Base-by-base conservation (phyloP, 2,888 invertebrate genomes). In the Megamerina dolium region DNA sequence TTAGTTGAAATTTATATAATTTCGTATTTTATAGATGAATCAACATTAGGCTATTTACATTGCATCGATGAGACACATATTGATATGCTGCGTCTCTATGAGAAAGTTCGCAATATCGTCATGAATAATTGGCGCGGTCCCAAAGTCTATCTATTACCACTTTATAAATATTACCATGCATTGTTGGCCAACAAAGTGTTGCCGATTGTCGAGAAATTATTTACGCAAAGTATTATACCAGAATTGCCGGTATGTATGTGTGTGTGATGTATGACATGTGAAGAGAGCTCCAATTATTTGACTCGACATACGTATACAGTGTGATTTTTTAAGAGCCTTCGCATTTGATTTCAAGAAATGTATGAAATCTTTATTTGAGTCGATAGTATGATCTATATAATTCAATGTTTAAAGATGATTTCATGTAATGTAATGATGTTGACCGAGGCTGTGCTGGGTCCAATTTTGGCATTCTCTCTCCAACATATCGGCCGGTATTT, bases 151-250 rank as follows among this genome's bases (percentile, higher is more conserved):
- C 53, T 72, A 2, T 61, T 64, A 43, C 72, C 72, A 16, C 64
- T 72, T 34, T 72, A 72, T 47, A 65, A 61, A 31, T 72, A 72
- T 37, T 72, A 72, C 43, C 68, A 62, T 41, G 60, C 64, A 2
- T 41, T 72, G 29, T 58, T 72, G 26, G 49, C 58, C 5, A 61
- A 64, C 48, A 58, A 63, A 52, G 62, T 72, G 54, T 53, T 61
- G 53, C 55, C 58, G 4, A 53, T 66, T 38, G 64, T 67, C n/a
- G 68, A 71, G 46, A 62, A 59, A 40, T 61, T 71, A 27, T 72
- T 71, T 53, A 60, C 63, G 1, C 64, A 67, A 27, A 49, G 54
- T 26, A 51, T 49, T 12, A 48, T 70, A 37, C 72, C 72, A 5
- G 68, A 66, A 6, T 51, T 72, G 31, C 45, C 46, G 59, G 72